Base-by-base conservation (phyloP, 1,140 invertebrate genomes). In the Drosophila ficusphila region DNA sequence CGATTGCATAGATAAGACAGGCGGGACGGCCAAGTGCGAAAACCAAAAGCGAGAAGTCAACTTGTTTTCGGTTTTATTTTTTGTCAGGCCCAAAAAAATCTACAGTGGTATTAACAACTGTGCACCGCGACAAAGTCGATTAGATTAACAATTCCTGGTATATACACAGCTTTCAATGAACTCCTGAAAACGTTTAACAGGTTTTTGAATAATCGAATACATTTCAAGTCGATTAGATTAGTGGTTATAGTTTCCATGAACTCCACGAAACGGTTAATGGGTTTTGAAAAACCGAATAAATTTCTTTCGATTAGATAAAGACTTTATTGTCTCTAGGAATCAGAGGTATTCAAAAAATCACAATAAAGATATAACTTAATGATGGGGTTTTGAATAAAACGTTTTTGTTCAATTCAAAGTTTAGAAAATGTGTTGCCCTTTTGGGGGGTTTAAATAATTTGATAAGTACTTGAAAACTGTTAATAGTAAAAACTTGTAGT, bases 1-100 rank as follows among this genome's bases (percentile, higher is more conserved):
- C 29, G 79, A 85, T 85, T 86, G 76, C 79, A 86, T 76, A 85
- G 79, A 85, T 85, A 85, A 86, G 58, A 38, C 34, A 25, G 51
- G 18, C 36, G 33, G 21, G 19, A 61, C 72, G 18, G 42, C 61
- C 53, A 42, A 51, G 27, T 62, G 56, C 48, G 48, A 52, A 54
- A 62, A 27, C 39, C 29, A 42, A 61, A 51, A 64, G n/a, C 36
- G 31, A 42, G 31, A 42, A 48, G 18, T 18, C 47, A 75, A 74
- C 34, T 60, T 49, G 58, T 76, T 72, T 60, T 44, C 11, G 47
- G 16, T 14, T 27, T 42, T 21, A 12, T 14, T 27, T 42, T 21
- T 42, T 42, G 39, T 23, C 21, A 19, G 41, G 41, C 23, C 42
- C 7, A 14, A 31, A 51, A 21, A 67, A 12, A 14, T n/a, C 9